Percentiles rank a stretch among this genome's conserved stretches.
Evolutionary conservation across 2,797 vertebrate genomes (phyloP).

Genomic region (Danio albolineatus): DNA sequence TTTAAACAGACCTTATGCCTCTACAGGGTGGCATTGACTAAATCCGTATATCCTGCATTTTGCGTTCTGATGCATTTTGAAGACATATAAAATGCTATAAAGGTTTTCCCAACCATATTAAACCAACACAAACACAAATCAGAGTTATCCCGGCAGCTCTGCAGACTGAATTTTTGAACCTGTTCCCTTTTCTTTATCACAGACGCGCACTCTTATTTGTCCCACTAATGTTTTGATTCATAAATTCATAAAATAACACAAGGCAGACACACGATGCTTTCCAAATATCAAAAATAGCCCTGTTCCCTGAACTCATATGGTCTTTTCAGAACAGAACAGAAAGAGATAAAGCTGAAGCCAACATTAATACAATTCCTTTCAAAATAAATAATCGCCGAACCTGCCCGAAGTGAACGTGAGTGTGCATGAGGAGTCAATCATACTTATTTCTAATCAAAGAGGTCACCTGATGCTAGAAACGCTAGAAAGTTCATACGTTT

Average conservation of each 20-base stretch:
- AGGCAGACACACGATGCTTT: neutral
- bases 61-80: no score
- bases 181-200: neutral
- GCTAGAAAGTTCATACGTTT: neutral
- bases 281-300: conserved; percentile 4
- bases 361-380: conserved; percentile 24
- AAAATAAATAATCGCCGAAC: conserved; percentile 20
- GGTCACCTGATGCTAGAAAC: neutral
- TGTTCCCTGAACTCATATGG: conserved; percentile 22
- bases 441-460: conserved; percentile 4
- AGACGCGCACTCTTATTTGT: neutral
- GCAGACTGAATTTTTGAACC: neutral
- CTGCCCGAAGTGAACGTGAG: neutral
- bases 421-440: neutral
- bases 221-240: conserved; percentile 15
- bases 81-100: no score
- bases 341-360: conserved; percentile 40
- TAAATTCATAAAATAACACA: conserved; percentile 16
- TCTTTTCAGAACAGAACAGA: neutral
- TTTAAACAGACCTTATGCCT: no score
- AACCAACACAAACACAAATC: neutral
- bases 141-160: neutral
- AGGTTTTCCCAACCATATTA: neutral
- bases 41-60: no score
- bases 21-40: no score